A percentile compares a stretch with the other conserved stretches of the same genome.
These are phyloP conservation scores for Ophonus ardosiacus DNA, from an alignment of 2,888 invertebrate species.

Conservation along the genomic window DNA sequence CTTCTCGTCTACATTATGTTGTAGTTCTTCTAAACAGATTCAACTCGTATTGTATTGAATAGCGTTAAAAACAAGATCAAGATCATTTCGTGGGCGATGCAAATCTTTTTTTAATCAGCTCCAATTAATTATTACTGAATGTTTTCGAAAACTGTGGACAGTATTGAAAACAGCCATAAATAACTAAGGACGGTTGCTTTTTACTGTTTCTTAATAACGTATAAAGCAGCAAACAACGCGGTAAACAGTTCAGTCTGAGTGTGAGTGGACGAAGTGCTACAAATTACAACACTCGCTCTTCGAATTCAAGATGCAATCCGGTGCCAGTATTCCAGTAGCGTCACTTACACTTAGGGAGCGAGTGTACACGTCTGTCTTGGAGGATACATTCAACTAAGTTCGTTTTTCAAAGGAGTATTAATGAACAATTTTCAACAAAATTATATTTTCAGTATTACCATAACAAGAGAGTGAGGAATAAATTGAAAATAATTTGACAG, in stretches of 20 bases:
- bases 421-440: no score
- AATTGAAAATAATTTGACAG: no score
- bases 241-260: conserved; percentile 20
- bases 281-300: conserved; percentile 38
- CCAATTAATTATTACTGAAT: conserved; percentile 55
- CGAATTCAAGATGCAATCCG: not conserved
- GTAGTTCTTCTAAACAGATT: no score
- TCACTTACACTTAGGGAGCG: no score
- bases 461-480: no score
- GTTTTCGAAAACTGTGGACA: conserved; percentile 52
- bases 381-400: no score
- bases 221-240: conserved; percentile 46
- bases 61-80: conserved; percentile 7
- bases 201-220: conserved; percentile 54
- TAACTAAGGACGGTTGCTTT: conserved; percentile 47
- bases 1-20: no score
- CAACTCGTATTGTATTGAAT: not conserved
- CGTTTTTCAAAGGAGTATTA: no score
- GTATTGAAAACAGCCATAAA: conserved; percentile 51
- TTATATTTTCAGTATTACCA: no score
- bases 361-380: no score
- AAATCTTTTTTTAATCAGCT: conserved; percentile 48
- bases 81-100: conserved; percentile 34
- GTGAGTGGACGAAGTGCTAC: conserved; percentile 37
- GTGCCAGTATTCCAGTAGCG: no score